phyloP scores from a whole-genome alignment of 2,797 vertebrate genomes.

The Macrochelys suwanniensis region DNA sequence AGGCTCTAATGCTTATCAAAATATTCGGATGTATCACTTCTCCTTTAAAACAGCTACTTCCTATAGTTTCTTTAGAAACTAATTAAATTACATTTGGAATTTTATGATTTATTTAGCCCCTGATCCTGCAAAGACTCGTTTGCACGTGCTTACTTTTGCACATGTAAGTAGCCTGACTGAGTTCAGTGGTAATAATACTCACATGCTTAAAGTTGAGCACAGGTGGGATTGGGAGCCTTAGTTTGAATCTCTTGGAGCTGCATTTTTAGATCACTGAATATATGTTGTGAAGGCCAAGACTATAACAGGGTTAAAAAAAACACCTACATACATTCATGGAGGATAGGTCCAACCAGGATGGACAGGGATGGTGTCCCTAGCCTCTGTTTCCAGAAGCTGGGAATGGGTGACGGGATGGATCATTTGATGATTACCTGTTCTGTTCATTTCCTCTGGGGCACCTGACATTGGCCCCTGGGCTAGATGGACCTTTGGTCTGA shows the following conservation, averaged over 20 bases:
- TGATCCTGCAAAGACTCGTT: conserved; percentile 62
- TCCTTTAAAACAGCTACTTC: conserved; percentile 77
- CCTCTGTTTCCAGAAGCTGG: too few relatives aligned
- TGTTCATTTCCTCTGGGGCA: too few relatives aligned
- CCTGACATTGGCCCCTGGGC: too few relatives aligned
- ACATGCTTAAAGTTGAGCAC: neutral
- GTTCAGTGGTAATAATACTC: conserved; percentile 61
- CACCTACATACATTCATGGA: too few relatives aligned
- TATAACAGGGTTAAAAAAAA: too few relatives aligned
- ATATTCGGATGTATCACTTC: conserved; percentile 69
- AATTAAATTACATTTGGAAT: conserved; percentile 62
- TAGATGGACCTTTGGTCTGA: too few relatives aligned
- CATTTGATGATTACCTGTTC: too few relatives aligned
- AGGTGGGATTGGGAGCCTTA: conserved; percentile 32
- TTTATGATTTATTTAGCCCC: conserved; percentile 74
- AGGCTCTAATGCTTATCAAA: conserved; percentile 38
- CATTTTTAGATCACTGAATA: conserved; percentile 51
- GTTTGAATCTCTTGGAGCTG: conserved; percentile 55
- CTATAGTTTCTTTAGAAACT: conserved; percentile 37
- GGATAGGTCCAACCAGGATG: too few relatives aligned
- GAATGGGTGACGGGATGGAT: too few relatives aligned
- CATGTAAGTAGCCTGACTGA: conserved; percentile 60
- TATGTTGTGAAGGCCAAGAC: too few relatives aligned
- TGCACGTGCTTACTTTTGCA: conserved; percentile 51
- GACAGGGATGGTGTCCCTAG: too few relatives aligned